Evolutionary conservation across 2,888 invertebrate species (phyloP), one percentile per base, ranked within the genome.

Genomic region (Polietes domitor): DNA sequence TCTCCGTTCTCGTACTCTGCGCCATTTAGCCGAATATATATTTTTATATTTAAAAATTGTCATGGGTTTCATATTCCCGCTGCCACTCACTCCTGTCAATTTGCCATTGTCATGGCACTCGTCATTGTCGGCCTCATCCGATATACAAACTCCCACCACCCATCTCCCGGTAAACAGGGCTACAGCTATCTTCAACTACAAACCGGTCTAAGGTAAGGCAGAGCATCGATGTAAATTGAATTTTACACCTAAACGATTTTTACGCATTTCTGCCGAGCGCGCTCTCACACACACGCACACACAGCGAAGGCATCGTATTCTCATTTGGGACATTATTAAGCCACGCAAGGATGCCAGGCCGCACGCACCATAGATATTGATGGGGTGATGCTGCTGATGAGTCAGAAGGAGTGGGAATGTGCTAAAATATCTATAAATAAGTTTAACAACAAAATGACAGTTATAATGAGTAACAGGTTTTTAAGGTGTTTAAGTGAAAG

Each of bases 221-320:
- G 71, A 50, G 74, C 61, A 73, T 68, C 26, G 73, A 41, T 15
- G 17, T 50, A 79, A 80, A 83, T 83, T 80, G 76, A 77, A 83
- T 80, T 73, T 83, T 77, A 83, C 83, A 80, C 50, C 68, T 83
- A 50, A 80, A 76, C 73, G 77, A 80, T 61, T 75, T 76, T 58
- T 76, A 78, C 26, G n/a, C 63, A 82, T 72, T 72, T 77, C 37
- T 50, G n/a, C 47, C 47, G 73, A 10, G 37, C 37, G n/a, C n/a
- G n/a, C 15, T 43, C 24, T 19, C 7, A 21, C 12, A 47, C 21
- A n/a, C 47, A 32, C n/a, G 41, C 41, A 1, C 50, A 28, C 15
- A 10, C 47, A 47, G 7, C 7, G 7, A 47, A 9, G 2, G 15
- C 47, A 21, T 41, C 10, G 12, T 43, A 68, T 68, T 41, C 68